phyloP scores from a whole-genome alignment of 2,888 invertebrate genomes.

The Pterobdella sp. region DNA sequence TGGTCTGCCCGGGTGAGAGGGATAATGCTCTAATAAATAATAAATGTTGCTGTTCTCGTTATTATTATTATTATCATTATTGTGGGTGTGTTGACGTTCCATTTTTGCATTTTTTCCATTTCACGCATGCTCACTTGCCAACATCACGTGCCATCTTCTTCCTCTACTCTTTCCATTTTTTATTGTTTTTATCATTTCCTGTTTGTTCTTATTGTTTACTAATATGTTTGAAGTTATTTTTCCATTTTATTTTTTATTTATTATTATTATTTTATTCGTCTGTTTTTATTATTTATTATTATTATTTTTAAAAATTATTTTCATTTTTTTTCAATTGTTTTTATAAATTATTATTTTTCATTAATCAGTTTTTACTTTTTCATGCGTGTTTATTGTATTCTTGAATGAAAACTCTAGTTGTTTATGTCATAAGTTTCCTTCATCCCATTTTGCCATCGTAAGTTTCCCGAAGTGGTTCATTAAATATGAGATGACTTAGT shows the following conservation, averaged over 20 bases:
- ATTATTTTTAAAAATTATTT: too few relatives aligned
- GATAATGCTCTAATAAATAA: constrained; percentile 17
- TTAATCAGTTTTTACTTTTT: not conserved
- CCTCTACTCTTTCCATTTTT: not conserved
- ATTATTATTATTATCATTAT: constrained; percentile 28
- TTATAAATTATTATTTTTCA: not conserved
- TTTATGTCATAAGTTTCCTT: not conserved
- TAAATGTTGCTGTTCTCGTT: constrained; percentile 3
- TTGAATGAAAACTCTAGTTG: not conserved
- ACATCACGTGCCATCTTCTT: not conserved
- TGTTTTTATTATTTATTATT: constrained; percentile 1
- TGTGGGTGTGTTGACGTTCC: constrained; percentile 14
- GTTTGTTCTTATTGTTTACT: not conserved
- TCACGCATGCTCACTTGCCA: not conserved
- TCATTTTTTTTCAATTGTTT: not conserved
- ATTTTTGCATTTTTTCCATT: not conserved
- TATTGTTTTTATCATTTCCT: not conserved
- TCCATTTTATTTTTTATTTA: not conserved
- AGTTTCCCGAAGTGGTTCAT: too few relatives aligned
- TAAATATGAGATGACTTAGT: too few relatives aligned
- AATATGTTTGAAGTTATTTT: constrained; percentile 6
- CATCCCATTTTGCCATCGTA: not conserved
- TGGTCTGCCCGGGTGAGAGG: constrained; percentile 13
- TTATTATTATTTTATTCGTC: constrained; percentile 3
- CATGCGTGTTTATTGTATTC: not conserved